Evolutionary conservation across 2,888 invertebrate species (phyloP), one percentile per base, ranked within the genome.

Genomic region (Gasteruption jaculator): DNA sequence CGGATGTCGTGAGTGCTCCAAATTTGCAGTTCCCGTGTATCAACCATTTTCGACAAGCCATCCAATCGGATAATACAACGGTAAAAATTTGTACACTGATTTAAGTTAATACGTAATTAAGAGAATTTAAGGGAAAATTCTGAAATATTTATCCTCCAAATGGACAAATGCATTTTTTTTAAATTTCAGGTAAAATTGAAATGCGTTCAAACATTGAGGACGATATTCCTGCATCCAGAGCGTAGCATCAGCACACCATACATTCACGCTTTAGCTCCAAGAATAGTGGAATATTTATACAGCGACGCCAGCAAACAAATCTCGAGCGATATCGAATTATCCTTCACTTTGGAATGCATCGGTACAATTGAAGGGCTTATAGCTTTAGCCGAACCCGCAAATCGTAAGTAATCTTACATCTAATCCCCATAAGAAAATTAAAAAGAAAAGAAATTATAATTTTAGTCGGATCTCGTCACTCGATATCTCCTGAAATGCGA

Each of bases 1-100:
- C 85, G 1, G 79, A 83, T 54, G 85, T 88, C 8, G 81, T 86
- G 8, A 77, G 80, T 20, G 83, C 87, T 21, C 86, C 90, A 8
- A 86, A 89, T 57, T 73, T 95, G 38, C 87, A 91, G 67, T 91
- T 89, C 71, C 91, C 92, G 1, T 91, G 91, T 64, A 88, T 95
- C 58, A 91, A 93, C 74, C 86, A 93, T 64, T 93, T 93, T 72
- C 78, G 89, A 24, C 88, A 90, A 61, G 88, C 91, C 56, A 75
- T 90, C 38, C 82, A 83, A 59, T 81, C 79, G 45, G 75, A 79
- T 27, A 80, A 82, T 64, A 71, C 77, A 46, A 71, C 76, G 54
- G 79, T 81, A 63, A 70, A n/a, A n/a, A n/a, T 72, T 55, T 26
- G 60, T 64, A 43, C 43, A 2, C 19, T 22, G 10, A 22, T 30